Evolutionary conservation across 1,140 invertebrate species (phyloP), one percentile per base, ranked within the genome.

Genomic region (Bombus polaris): DNA sequence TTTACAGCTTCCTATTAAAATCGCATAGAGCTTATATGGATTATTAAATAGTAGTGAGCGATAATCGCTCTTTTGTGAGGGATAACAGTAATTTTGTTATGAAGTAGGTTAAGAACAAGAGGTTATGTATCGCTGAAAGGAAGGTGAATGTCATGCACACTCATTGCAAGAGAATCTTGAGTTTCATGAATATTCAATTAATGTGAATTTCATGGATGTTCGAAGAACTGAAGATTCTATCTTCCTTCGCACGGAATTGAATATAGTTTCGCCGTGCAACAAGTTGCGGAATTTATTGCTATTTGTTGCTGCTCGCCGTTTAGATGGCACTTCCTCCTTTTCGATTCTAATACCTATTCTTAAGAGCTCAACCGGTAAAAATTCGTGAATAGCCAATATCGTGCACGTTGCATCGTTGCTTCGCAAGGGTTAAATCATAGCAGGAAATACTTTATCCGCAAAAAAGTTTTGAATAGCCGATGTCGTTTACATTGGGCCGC

Each of bases 161-260:
- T 75, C 22, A n/a, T 77, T 77, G 53, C 28, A 6, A 6, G 37
- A 62, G 75, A 77, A n/a, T 62, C 75, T 39, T 42, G 32, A n/a
- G 35, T 62, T 59, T 59, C 75, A 77, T 77, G 75, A 77, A 77
- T 77, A 77, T 77, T 77, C 75, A 62, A 77, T 77, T 77, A 77
- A 77, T 77, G 75, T 62, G 75, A 77, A 62, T 77, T 77, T 77
- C 75, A 77, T 59, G 75, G 75, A 77, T 62, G 75, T 62, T 77
- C 75, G 53, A 57, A 74, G 35, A 62, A 57, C 57, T 18, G 75
- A 39, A 77, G 75, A 77, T 77, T 62, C 57, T 62, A 77, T 77
- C 75, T 77, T 39, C 35, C 57, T 18, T 62, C 37, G 75, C 75
- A 77, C 75, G 75, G 57, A 59, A 15, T 62, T 25, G 75, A 77